Evolutionary conservation across 2,797 vertebrate species (phyloP), one percentile per base, ranked within the genome.

Genomic region (Schizopygopsis malacanthus): DNA sequence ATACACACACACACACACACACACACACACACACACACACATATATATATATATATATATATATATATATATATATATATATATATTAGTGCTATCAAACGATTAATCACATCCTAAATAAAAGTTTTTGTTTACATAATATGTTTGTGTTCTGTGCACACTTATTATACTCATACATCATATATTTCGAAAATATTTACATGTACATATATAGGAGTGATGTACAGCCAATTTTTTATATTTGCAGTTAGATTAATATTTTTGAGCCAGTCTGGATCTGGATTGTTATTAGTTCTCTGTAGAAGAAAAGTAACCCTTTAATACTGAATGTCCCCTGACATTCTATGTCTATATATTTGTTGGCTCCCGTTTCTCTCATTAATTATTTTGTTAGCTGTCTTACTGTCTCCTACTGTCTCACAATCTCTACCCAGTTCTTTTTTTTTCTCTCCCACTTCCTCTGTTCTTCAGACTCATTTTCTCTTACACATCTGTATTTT

Each of bases 401-500:
- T 12, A 12, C 47, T 56, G 28, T 69, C 22, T 54, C 16, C 39
- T 39, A 28, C 50, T 20, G 50, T 52, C 13, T 77, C 12, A 6
- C 20, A 25, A 22, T 50, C 70, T 18, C 20, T 37, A 16, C 8
- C 71, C 4, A n/a, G 16, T 37, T 39, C 0, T 10, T 43, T 13
- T 33, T 39, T 28, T 47, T 2, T 77, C 45, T 41, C 37, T 65
- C 13, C 13, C 8, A 39, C 65, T 84, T 85, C 16, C 20, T 71
- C 47, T 59, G n/a, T 45, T 56, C 15, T 33, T 79, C 25, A 63
- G 10, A 18, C 43, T 73, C 16, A 59, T 77, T 84, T 67, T 41
- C 37, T 41, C 61, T 20, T 9, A 8, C n/a, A 37, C 76, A 80
- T 59, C 56, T 69, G 78, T 45, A 50, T 80, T 82, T 22, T 52